phyloP scores from a whole-genome alignment of 2,888 invertebrate species.

The Lamellibrachia columna region DNA sequence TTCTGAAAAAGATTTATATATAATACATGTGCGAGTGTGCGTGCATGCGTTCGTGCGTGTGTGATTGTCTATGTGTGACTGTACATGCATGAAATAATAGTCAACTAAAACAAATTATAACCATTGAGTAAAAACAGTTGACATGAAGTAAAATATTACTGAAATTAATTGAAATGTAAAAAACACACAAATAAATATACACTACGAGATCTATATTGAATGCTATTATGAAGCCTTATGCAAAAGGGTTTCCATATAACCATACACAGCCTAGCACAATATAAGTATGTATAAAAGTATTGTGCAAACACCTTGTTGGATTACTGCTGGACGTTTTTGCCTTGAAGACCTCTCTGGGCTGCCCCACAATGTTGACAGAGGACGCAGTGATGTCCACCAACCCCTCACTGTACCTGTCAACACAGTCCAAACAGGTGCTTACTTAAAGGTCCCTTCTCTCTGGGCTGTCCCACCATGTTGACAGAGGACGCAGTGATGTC shows the following conservation, averaged over 20 bases:
- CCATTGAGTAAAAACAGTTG: neutral
- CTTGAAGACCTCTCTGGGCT: constrained; percentile 54
- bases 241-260: neutral
- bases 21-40: too few species aligned
- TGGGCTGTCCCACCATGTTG: too few species aligned
- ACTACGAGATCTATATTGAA: neutral
- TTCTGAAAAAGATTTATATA: too few species aligned
- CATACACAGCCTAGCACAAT: neutral
- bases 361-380: constrained; percentile 55
- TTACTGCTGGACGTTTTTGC: constrained; percentile 50
- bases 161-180: neutral
- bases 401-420: too few species aligned
- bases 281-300: neutral
- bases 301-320: constrained; percentile 49
- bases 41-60: too few species aligned
- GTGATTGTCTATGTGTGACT: too few species aligned
- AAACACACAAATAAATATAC: neutral
- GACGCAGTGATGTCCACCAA: constrained; percentile 59
- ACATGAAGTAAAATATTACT: neutral
- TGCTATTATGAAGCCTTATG: neutral
- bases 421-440: too few species aligned
- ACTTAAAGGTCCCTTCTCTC: too few species aligned
- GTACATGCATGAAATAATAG: too few species aligned
- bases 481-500: too few species aligned
- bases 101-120: too few species aligned